Evolutionary conservation across 2,888 invertebrate species (phyloP), one percentile per base, ranked within the genome.

Genomic region (Spatulosminthurus flaviceps): DNA sequence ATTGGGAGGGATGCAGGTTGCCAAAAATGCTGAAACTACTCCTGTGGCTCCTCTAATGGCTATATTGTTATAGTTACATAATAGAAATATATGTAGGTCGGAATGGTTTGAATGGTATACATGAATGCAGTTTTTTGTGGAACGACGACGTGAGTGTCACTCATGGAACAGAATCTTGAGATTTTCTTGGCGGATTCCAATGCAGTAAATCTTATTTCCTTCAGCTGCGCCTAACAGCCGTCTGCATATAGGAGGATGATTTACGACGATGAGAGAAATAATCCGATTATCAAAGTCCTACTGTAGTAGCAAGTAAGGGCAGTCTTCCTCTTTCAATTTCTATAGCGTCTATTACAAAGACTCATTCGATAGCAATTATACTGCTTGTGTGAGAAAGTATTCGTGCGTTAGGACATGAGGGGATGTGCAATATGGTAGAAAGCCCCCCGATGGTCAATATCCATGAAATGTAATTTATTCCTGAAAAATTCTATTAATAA

Each of bases 121-220:
- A 34, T 34, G 34, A 4, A 34, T n/a, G n/a, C 34, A 9, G 34
- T 9, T 34, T n/a, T 51, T 51, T 19, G 9, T 51, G n/a, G 51
- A 9, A 41, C 41, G 7, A 41, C 51, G 5, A n/a, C 51, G n/a
- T 19, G 19, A n/a, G n/a, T 51, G 51, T 51, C 51, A 51, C 19
- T 51, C 19, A 51, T 19, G 16, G 51, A 51, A 51, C 16, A 51
- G 1, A 51, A 51, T 51, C 51, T 51, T 51, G 51, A 51, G 51
- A 51, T 51, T 51, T 51, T 51, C 51, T 51, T 51, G 51, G 51
- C 51, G 51, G 51, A 51, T 51, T n/a, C 51, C 51, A 13, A 2
- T 16, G 51, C 16, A 51, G 51, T 51, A 51, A 13, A 51, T 51
- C 51, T 9, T 51, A 19, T 51, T 51, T 51, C 51, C 1, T 51